phyloP scores from a whole-genome alignment of 37 sponge, comb jelly and placozoan genomes.

The Axinella damicornis region DNA sequence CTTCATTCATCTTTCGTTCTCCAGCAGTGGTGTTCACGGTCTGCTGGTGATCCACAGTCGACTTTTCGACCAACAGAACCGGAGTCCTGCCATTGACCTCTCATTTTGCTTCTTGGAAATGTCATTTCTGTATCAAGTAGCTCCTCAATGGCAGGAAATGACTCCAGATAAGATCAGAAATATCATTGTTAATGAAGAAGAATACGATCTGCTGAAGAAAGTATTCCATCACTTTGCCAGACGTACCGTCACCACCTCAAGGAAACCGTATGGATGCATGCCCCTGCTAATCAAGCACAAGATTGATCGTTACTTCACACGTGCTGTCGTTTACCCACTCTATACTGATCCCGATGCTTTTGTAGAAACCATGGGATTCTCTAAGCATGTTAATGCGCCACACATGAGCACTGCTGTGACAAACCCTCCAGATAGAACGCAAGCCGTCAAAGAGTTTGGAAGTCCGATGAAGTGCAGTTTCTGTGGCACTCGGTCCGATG shows the following conservation, averaged over 20 bases:
- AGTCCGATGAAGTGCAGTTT: too few relatives aligned
- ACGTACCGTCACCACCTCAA: neutral
- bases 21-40: neutral
- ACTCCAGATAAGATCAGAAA: neutral
- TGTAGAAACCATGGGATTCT: too few relatives aligned
- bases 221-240: conserved; percentile 15
- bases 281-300: neutral
- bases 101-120: conserved; percentile 3
- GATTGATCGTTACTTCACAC: conserved; percentile 20
- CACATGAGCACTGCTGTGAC: too few relatives aligned
- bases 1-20: too few relatives aligned
- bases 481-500: too few relatives aligned
- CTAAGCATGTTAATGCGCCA: too few relatives aligned
- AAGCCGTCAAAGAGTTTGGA: too few relatives aligned
- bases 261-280: neutral
- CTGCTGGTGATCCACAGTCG: neutral
- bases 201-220: conserved; percentile 17
- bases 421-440: too few relatives aligned
- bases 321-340: conserved; percentile 13
- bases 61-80: neutral
- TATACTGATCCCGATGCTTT: neutral
- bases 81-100: conserved; percentile 25
- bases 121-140: too few relatives aligned
- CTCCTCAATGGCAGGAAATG: neutral
- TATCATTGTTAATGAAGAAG: conserved; percentile 14